Percentiles rank a stretch among this genome's conserved stretches.
phyloP scores from a whole-genome alignment of 1,140 invertebrate genomes.

The Drosophila novamexicana region DNA sequence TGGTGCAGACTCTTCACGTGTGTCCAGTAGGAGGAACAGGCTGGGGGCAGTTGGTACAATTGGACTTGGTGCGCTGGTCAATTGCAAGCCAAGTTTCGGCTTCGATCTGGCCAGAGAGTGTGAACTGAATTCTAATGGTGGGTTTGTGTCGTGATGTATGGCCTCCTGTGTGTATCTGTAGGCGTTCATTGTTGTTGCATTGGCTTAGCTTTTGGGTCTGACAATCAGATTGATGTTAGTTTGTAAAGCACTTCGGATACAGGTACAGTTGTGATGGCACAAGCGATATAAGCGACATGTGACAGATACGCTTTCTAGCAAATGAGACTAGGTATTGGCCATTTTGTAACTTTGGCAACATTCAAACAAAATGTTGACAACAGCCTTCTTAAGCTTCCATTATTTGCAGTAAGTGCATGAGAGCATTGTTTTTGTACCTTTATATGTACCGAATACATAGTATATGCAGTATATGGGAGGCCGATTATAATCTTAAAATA shows the following conservation, averaged over 20 bases:
- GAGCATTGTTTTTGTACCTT: too few relatives aligned
- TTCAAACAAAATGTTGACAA: too few relatives aligned
- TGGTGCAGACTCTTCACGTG: slow-evolving; percentile 21
- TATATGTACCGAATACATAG: too few relatives aligned
- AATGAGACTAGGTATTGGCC: too few relatives aligned
- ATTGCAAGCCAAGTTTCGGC: slow-evolving; percentile 76
- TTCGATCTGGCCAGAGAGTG: slow-evolving; percentile 6
- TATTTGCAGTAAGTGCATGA: too few relatives aligned
- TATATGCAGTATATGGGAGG: too few relatives aligned
- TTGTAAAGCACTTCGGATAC: slow-evolving; percentile 1
- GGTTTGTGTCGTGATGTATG: slow-evolving; percentile 7
- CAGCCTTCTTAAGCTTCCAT: too few relatives aligned
- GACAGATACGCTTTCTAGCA: slow-evolving; percentile 1
- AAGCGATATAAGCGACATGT: neutral
- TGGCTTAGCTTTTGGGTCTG: slow-evolving; percentile 25
- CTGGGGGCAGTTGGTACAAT: slow-evolving; percentile 47
- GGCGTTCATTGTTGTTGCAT: slow-evolving; percentile 16
- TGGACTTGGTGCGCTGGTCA: slow-evolving; percentile 71
- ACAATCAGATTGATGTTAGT: slow-evolving; percentile 40
- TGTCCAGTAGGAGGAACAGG: neutral
- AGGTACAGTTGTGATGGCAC: slow-evolving; percentile 28
- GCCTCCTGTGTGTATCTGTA: slow-evolving; percentile 16
- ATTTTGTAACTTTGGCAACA: too few relatives aligned
- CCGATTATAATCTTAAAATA: too few relatives aligned
- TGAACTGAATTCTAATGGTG: slow-evolving; percentile 35